Conservation (phyloP, 2,113 vertebrate species). For the Meriones unguiculatus region DNA sequence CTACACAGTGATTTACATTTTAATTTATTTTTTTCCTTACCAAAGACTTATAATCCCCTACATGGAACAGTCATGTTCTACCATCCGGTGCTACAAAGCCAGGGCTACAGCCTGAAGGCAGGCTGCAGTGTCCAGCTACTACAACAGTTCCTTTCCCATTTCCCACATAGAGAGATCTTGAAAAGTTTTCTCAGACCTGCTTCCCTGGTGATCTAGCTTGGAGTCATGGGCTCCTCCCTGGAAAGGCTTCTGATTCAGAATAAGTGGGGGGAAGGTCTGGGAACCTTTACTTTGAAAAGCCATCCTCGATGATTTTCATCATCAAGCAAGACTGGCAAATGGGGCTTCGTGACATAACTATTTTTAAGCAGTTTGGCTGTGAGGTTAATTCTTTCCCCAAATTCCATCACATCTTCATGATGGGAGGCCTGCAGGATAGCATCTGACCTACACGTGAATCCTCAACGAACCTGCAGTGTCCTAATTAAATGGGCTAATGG, state of each 20-base stretch:
- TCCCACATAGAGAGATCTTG: neutral
- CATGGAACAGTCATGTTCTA: neutral
- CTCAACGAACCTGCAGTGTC: conserved; percentile 45
- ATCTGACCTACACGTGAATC: neutral
- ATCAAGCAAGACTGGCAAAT: conserved; percentile 29
- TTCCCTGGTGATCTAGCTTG: neutral
- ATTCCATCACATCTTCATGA: neutral
- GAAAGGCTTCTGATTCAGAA: conserved; percentile 26
- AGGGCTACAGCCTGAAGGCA: neutral
- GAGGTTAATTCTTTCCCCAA: conserved; percentile 23
- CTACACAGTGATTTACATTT: neutral
- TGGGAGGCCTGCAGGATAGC: neutral
- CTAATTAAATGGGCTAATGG: conserved; percentile 42
- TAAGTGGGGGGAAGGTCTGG: neutral
- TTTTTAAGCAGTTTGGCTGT: conserved; percentile 9
- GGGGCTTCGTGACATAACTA: neutral
- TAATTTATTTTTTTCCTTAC: neutral
- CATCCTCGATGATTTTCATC: neutral
- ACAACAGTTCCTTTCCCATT: neutral
- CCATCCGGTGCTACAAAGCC: neutral
- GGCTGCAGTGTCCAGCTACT: neutral
- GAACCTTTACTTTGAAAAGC: neutral
- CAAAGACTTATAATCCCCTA: neutral
- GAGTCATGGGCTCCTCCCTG: neutral
- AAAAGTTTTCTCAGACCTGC: neutral